phyloP scores from a whole-genome alignment of 2,113 vertebrate genomes.

The Trogon melanurus region DNA sequence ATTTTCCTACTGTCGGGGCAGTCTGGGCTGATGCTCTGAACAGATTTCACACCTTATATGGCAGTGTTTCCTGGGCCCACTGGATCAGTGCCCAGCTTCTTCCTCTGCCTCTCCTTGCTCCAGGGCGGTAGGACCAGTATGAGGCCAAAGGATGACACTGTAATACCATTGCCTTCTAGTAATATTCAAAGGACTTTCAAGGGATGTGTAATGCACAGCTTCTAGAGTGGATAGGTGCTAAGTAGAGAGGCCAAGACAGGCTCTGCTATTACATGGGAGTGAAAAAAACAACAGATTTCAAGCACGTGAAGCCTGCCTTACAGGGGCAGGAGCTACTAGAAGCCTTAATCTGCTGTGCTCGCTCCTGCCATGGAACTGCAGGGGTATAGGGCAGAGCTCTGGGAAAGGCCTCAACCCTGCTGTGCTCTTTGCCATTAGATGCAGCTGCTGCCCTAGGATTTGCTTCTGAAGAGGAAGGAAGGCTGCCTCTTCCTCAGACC shows the following conservation, averaged over 20 bases:
- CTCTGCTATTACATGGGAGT: background rate
- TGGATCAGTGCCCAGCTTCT: background rate
- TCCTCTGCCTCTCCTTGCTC: background rate
- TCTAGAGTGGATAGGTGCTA: background rate
- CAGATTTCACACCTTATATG: constrained; percentile 49
- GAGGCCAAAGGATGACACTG: background rate
- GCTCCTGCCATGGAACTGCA: background rate
- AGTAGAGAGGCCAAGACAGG: background rate
- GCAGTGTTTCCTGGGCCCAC: constrained; percentile 5
- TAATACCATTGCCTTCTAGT: background rate
- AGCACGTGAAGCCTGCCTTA: background rate
- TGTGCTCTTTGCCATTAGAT: background rate
- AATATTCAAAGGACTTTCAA: background rate
- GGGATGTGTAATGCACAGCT: background rate
- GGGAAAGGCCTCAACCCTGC: background rate
- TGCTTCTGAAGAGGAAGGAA: background rate
- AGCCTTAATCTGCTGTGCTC: background rate
- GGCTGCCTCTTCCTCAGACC: background rate
- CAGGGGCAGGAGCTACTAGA: background rate
- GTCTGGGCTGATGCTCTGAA: background rate
- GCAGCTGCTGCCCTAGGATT: background rate
- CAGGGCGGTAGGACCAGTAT: background rate
- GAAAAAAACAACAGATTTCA: background rate
- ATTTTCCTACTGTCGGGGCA: background rate
- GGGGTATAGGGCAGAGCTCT: background rate